phyloP scores from a whole-genome alignment of 2,797 vertebrate genomes.

The Pipistrellus nathusii region DNA sequence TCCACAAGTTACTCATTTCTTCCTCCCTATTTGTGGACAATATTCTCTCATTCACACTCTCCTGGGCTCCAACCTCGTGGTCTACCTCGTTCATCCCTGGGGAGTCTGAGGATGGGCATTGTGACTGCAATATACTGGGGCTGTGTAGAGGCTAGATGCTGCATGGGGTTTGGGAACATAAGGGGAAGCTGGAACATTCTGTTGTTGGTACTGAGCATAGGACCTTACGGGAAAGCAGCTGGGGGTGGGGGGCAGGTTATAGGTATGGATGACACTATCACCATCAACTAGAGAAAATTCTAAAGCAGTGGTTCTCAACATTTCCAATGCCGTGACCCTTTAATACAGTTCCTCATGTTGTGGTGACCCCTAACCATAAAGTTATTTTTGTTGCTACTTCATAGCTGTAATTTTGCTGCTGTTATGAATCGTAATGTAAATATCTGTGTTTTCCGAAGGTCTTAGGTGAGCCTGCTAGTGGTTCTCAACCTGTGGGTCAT shows the following conservation, averaged over 20 bases:
- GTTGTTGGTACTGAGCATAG: background rate
- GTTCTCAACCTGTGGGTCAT: too few relatives aligned
- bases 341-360: too few relatives aligned
- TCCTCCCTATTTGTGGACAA: background rate
- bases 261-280: background rate
- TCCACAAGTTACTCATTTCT: background rate
- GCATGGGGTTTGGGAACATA: background rate
- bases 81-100: background rate
- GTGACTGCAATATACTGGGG: background rate
- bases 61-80: background rate
- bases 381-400: too few relatives aligned
- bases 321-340: too few relatives aligned
- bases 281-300: background rate
- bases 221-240: too few relatives aligned
- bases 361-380: too few relatives aligned
- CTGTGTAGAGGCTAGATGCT: background rate
- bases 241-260: fast-evolving
- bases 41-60: background rate
- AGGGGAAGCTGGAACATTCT: background rate
- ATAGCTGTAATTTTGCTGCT: too few relatives aligned
- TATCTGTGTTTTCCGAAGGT: too few relatives aligned
- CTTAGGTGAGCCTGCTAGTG: too few relatives aligned
- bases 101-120: background rate
- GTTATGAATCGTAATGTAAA: too few relatives aligned
- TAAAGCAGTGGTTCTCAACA: background rate